Evolutionary conservation across 2,113 vertebrate species (phyloP), one percentile per base, ranked within the genome.

Genomic region (Daubentonia madagascariensis): DNA sequence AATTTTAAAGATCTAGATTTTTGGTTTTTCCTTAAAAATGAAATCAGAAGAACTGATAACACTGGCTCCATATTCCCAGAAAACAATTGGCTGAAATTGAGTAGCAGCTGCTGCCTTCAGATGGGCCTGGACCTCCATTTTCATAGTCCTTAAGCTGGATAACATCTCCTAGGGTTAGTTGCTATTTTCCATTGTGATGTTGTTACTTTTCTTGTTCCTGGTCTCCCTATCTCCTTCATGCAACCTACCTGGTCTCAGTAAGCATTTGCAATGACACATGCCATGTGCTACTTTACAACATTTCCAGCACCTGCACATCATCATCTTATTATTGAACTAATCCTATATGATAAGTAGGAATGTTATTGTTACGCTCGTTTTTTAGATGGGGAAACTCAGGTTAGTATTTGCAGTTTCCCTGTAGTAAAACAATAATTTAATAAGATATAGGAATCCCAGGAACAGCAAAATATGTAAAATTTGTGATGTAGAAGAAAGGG

Each of bases 21-120:
- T 59, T 84, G 52, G 3, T 94, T 75, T 73, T 85, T 80, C 73
- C 28, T 86, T 70, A 52, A 70, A 86, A 86, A 88, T n/a, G 28
- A 85, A 89, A 72, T 89, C 72, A 85, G 70, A 68, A 85, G 72
- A 63, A 73, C 30, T 40, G 30, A 32, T 8, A 61, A 79, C 48
- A 70, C 28, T 50, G 48, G 8, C 8, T 59, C n/a, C 17, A 43
- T 48, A 54, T 54, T 85, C 54, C 54, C 35, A 79, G 28, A 22
- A 14, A 87, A 75, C 37, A 65, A n/a, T 8, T 85, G 72, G 48
- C 43, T 84, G 61, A 61, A 76, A 91, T 68, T 67, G 40, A 67
- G 40, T 50, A 50, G 54, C 73, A 72, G 32, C 57, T 80, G 28
- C 32, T 65, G 12, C 57, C 11, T 48, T 81, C 48, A 50, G 16